These are phyloP conservation scores for Vireo griseus DNA, from an alignment of 2,797 vertebrate genomes.

Conservation along the genomic window DNA sequence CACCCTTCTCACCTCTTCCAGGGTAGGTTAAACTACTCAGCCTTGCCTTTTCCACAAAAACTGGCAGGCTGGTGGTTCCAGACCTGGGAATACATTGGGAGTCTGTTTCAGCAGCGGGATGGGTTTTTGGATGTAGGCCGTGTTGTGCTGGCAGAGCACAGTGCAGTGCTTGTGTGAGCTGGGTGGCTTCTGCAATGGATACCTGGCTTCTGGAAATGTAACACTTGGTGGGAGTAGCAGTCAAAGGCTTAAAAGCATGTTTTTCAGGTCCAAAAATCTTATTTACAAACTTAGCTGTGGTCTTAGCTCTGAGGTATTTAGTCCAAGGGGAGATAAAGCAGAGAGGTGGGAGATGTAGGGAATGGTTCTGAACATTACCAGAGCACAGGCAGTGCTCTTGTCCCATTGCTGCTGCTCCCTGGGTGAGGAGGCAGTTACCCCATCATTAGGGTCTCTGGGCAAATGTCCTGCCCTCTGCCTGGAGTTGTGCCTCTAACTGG, in stretches of 20 bases:
- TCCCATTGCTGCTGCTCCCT: not conserved
- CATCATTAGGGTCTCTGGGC: accelerated
- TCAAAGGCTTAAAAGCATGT: conserved; percentile 5
- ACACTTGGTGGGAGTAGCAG: not conserved
- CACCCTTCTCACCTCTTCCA: accelerated
- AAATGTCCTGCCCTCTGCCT: accelerated
- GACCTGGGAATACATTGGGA: not conserved
- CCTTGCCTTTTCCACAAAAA: not conserved
- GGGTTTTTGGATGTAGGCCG: not conserved
- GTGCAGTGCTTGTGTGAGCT: conserved; percentile 53
- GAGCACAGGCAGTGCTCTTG: not conserved
- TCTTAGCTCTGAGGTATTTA: not conserved
- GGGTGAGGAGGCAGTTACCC: not conserved
- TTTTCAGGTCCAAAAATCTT: not conserved
- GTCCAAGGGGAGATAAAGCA: not conserved
- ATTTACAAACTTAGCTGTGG: not conserved
- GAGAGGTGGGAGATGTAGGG: not conserved
- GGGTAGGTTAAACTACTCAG: not conserved
- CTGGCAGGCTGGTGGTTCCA: not conserved
- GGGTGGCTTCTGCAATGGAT: conserved; percentile 7
- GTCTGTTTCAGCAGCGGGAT: conserved; percentile 14
- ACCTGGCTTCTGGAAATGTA: not conserved
- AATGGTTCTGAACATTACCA: accelerated
- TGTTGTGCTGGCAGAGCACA: conserved; percentile 40
- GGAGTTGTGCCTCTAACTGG: not conserved